Base-by-base conservation (phyloP, 2,113 vertebrate genomes). In the Bos indicus region DNA sequence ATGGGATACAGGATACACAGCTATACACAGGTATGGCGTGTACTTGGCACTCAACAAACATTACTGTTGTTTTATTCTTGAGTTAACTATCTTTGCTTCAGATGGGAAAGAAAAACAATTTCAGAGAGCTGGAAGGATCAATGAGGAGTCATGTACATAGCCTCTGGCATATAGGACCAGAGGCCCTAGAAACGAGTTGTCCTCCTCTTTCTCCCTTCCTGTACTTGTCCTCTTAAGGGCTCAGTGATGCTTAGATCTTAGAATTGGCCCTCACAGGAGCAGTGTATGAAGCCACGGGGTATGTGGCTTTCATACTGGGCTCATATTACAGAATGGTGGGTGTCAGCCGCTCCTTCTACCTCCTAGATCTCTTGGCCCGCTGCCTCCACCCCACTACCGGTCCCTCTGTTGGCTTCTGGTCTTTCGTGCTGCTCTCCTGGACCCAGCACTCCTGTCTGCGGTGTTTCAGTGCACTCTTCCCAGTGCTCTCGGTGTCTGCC, bases 11-110 rank as follows among this genome's bases (percentile, higher is more conserved):
- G 14, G 57, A 23, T 64, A 26, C 23, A 21, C 26, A 43, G 54
- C 13, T 16, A 62, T 9, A 46, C 28, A 26, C n/a, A 48, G 54
- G 46, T 19, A 19, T 40, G 40, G 17, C 30, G 13, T 19, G 23
- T 30, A 43, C 36, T 60, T 8, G 51, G 23, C 17, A 51, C 30
- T 51, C 21, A 13, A 5, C 36, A 36, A 82, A 15, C 30, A 54
- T 25, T 56, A 11, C 17, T 48, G 9, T 57, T 82, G 43, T 28
- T 96, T 91, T 56, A 40, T 84, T 93, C 36, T 94, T 36, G 25
- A 90, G 16, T 33, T 84, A 81, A 82, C 92, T 81, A 19, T 96
- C 57, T 91, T 93, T n/a, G n/a, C 57, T 95, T 85, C 28, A 59
- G 12, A 52, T 46, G 28, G 17, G 0, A 6, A 62, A 36, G 54